Evolutionary conservation across 2,113 vertebrate species (phyloP), one percentile per base, ranked within the genome.

Genomic region (Brachionichthys hirsutus): DNA sequence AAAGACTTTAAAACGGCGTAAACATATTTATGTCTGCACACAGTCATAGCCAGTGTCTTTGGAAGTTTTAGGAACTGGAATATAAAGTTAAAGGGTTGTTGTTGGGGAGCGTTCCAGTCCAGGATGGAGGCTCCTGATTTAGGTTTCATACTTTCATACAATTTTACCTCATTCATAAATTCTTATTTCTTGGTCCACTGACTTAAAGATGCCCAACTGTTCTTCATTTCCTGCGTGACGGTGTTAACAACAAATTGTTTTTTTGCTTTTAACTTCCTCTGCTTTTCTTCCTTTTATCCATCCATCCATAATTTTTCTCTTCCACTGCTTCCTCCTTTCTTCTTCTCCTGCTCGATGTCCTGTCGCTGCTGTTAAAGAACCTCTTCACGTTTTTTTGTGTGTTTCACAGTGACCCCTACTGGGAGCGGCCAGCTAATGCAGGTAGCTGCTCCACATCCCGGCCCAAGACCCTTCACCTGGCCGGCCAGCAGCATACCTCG

Each of bases 391-490:
- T 69, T 69, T 34, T 85, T 74, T 88, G 79, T 88, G 79, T 88
- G 80, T 80, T 73, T 47, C 82, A 78, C 85, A 89, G 85, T 80
- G 87, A 89, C 72, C 84, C 87, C 78, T 89, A 89, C 87, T 89
- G 87, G 87, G 87, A 89, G 83, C 87, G 87, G 61, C 75, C 85
- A 8, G 82, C 82, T 70, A 85, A 86, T 68, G 80, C 85, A 49
- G 84, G 85, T 78, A 82, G 84, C 80, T 89, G 87, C 78, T 79
- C 87, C 60, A 82, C 83, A 77, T 20, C 87, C 62, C 83, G 87
- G 70, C 87, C 87, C 75, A 89, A 89, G 85, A 89, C 85, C 17
- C 87, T 89, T 63, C 87, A 89, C 80, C 85, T 89, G 84, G 82
- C 87, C 54, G 85, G 80, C 77, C 87, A 89, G 77, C 87, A 89